Conservation (phyloP, 2,797 vertebrate genomes). For the Lycodopsis pacificus region DNA sequence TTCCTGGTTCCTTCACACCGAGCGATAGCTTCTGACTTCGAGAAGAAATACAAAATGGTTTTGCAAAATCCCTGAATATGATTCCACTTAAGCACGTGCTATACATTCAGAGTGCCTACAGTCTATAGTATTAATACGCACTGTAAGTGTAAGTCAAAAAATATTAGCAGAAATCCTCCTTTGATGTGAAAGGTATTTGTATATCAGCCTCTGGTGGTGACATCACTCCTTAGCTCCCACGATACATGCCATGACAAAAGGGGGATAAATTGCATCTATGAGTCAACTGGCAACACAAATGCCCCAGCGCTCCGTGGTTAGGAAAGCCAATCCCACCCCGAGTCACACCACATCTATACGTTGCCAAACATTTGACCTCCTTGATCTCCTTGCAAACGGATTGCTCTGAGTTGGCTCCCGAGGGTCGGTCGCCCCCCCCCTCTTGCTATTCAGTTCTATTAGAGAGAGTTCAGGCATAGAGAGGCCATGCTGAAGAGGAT, state of each 20-base stretch:
- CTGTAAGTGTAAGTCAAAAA: not conserved
- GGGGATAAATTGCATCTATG: conserved; percentile 7
- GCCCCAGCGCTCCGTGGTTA: not conserved
- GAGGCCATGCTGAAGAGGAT: conserved; percentile 44
- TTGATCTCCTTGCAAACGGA: conserved; percentile 45
- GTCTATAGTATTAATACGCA: not conserved
- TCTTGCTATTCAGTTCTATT: conserved; percentile 58
- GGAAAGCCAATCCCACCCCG: conserved; percentile 32
- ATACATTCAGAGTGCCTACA: not conserved
- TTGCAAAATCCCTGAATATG: conserved; percentile 26
- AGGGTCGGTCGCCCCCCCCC: conserved; percentile 43
- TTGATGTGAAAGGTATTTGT: conserved; percentile 22
- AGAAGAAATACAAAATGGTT: conserved; percentile 32
- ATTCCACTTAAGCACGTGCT: not conserved
- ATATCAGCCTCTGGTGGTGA: conserved; percentile 7
- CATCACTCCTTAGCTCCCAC: conserved; percentile 4
- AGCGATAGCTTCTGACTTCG: conserved; percentile 8
- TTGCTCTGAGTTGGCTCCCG: conserved; percentile 49
- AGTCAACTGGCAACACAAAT: conserved; percentile 35
- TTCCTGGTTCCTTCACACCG: conserved; percentile 21
- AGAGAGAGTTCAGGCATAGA: conserved; percentile 46
- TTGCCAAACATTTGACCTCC: conserved; percentile 41
- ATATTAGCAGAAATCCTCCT: not conserved
- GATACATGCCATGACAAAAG: conserved; percentile 7
- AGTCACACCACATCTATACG: conserved; percentile 23